Evolutionary conservation across 1,140 invertebrate species (phyloP).

Genomic region (Drosophila guanche): DNA sequence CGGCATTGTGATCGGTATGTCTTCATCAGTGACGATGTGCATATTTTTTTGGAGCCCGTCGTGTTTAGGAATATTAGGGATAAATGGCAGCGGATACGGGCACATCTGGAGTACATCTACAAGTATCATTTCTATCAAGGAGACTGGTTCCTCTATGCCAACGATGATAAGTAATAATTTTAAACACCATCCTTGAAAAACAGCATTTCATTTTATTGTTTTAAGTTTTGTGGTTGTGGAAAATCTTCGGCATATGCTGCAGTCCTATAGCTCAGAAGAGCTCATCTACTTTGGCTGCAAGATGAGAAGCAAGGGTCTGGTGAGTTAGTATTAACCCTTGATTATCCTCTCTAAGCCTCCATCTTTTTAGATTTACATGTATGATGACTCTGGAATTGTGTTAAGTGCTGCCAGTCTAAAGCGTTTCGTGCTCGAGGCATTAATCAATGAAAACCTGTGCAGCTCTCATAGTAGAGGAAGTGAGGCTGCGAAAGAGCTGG

Average conservation of each 20-base stretch:
- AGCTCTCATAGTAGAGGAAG: neutral
- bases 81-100: slow-evolving; percentile 50
- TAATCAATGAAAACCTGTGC: slow-evolving; percentile 54
- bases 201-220: neutral
- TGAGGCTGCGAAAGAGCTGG: slow-evolving; percentile 42
- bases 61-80: slow-evolving; percentile 37
- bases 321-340: slow-evolving; percentile 1
- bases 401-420: slow-evolving; percentile 52
- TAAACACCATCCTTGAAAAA: too few relatives aligned
- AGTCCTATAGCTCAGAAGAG: slow-evolving; percentile 34
- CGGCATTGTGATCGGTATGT: slow-evolving; percentile 57
- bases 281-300: slow-evolving; percentile 72
- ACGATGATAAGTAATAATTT: slow-evolving; percentile 62
- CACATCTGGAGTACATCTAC: slow-evolving; percentile 55
- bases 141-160: slow-evolving; percentile 65
- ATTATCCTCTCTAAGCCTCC: neutral
- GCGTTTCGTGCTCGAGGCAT: slow-evolving; percentile 37
- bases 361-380: slow-evolving; percentile 45
- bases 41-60: slow-evolving; percentile 56
- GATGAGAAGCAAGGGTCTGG: slow-evolving; percentile 29
- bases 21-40: slow-evolving; percentile 60
- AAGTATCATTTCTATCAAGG: slow-evolving; percentile 55
- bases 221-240: slow-evolving; percentile 67
- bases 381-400: slow-evolving; percentile 30
- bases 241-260: slow-evolving; percentile 59